A percentile compares a stretch with the other conserved stretches of the same genome.
phyloP scores from a whole-genome alignment of 2,888 invertebrate genomes.

The Ichneumoninae sp. region DNA sequence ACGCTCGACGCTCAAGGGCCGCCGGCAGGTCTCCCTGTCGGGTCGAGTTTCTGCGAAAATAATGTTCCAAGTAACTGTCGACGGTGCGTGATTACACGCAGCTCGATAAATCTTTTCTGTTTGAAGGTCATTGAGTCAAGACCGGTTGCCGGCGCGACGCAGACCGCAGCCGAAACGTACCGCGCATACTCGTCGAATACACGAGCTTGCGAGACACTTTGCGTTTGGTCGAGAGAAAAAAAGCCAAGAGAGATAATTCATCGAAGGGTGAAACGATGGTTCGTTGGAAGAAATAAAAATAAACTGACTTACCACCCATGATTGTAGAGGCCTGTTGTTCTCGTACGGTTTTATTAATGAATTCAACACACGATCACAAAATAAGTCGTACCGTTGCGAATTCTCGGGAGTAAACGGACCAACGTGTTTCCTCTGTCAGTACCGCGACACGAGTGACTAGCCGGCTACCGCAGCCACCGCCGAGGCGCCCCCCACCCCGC shows the following conservation, averaged over 20 bases:
- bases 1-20: neutral
- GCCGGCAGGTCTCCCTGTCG: neutral
- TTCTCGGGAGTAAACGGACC: slow-evolving; percentile 44
- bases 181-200: neutral
- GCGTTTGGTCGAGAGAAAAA: neutral
- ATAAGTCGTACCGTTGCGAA: slow-evolving; percentile 23
- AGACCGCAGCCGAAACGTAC: slow-evolving; percentile 3
- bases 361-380: slow-evolving; percentile 62
- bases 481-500: slow-evolving; percentile 32
- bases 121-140: slow-evolving; percentile 82
- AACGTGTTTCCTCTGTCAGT: slow-evolving; percentile 73
- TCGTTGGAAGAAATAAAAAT: neutral
- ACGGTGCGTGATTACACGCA: slow-evolving; percentile 26
- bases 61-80: slow-evolving; percentile 15
- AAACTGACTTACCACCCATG: slow-evolving; percentile 80
- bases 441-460: slow-evolving; percentile 78
- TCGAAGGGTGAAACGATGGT: slow-evolving; percentile 21
- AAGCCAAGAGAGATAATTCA: neutral
- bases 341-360: slow-evolving; percentile 41
- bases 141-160: slow-evolving; percentile 73
- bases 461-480: slow-evolving; percentile 49
- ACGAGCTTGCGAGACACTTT: slow-evolving; percentile 6
- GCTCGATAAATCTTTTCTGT: slow-evolving; percentile 65
- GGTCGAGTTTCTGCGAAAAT: slow-evolving; percentile 9
- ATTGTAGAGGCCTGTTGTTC: slow-evolving; percentile 62